These are phyloP conservation scores for Tiliqua scincoides DNA, from an alignment of 2,113 vertebrate species.

Conservation along the genomic window DNA sequence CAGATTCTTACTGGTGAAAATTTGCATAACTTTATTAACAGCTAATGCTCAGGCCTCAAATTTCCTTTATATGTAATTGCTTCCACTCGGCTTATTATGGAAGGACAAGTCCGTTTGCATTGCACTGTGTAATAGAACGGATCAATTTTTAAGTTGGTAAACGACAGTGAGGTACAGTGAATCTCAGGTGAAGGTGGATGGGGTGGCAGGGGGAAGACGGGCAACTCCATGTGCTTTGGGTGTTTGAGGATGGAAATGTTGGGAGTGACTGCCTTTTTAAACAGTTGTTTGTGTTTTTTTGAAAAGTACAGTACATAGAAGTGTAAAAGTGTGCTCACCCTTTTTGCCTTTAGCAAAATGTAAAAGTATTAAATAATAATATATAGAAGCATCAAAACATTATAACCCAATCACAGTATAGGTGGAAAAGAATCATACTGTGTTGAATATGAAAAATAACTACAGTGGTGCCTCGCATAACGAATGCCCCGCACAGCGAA, in stretches of 20 bases:
- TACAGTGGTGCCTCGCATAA: too few species aligned
- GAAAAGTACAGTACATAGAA: not conserved
- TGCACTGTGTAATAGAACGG: not conserved
- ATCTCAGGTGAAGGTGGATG: not conserved
- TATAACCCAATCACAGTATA: not conserved
- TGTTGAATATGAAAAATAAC: not conserved
- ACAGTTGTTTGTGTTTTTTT: not conserved
- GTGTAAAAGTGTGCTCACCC: not conserved
- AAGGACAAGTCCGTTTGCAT: not conserved
- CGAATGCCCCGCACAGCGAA: too few species aligned
- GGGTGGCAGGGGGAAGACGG: not conserved
- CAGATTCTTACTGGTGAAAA: not conserved
- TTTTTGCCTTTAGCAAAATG: not conserved
- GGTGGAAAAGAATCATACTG: not conserved
- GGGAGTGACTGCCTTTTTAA: not conserved
- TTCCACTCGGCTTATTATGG: not conserved
- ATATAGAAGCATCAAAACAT: not conserved
- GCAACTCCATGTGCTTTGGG: too few species aligned
- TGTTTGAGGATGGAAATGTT: not conserved
- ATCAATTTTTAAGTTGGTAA: not conserved
- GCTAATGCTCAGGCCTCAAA: conserved; percentile 1
- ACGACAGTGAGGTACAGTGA: not conserved
- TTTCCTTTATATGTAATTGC: not conserved
- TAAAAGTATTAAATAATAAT: too few species aligned
- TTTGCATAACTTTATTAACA: not conserved